phyloP scores from a whole-genome alignment of 2,113 vertebrate genomes.

The Speoplatyrhinus poulsoni region DNA sequence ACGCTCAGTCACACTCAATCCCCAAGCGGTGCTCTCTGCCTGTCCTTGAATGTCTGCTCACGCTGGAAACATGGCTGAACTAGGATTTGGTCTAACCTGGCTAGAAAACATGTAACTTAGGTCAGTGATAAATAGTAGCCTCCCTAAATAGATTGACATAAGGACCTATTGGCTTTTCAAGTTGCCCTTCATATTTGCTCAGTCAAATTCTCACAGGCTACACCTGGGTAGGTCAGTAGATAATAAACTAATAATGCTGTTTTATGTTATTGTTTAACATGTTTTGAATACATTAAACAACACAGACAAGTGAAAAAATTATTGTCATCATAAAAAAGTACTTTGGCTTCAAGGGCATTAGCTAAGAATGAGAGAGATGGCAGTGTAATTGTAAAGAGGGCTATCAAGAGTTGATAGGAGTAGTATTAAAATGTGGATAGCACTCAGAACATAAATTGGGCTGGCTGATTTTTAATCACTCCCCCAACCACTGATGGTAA shows the following conservation, averaged over 20 bases:
- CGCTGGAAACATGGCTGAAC: constrained; percentile 56
- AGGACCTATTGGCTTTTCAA: constrained; percentile 41
- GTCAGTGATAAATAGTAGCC: constrained; percentile 43
- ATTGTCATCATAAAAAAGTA: constrained; percentile 25
- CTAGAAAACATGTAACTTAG: constrained; percentile 52
- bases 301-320: constrained; percentile 34
- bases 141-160: constrained; percentile 26
- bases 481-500: constrained; percentile 45
- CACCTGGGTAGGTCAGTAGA: constrained; percentile 12
- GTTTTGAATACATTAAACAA: not conserved
- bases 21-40: constrained; percentile 56
- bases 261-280: not conserved
- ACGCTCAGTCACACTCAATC: constrained; percentile 76
- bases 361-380: constrained; percentile 34
- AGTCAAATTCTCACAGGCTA: constrained; percentile 10
- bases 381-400: constrained; percentile 44
- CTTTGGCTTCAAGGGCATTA: constrained; percentile 48
- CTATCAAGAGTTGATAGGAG: constrained; percentile 47
- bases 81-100: constrained; percentile 56
- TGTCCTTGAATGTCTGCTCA: constrained; percentile 74
- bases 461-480: constrained; percentile 56
- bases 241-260: not conserved
- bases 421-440: constrained; percentile 55
- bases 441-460: constrained; percentile 57
- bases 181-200: constrained; percentile 29